Evolutionary conservation across 2,888 invertebrate species (phyloP).

Genomic region (Incurvaria masculella): DNA sequence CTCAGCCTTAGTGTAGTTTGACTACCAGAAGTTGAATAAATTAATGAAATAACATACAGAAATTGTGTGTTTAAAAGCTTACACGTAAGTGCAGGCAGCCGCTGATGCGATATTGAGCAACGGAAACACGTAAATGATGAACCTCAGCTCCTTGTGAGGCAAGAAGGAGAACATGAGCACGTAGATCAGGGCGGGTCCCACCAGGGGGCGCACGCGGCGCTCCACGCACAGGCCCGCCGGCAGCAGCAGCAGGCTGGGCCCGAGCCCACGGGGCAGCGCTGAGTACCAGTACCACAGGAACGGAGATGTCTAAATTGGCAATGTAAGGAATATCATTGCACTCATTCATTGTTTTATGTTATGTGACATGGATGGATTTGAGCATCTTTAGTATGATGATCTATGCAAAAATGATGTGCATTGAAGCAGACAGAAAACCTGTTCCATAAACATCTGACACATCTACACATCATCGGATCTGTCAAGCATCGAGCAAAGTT

Average conservation of each 20-base stretch:
- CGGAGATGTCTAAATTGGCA: slow-evolving; percentile 73
- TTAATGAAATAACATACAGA: no score
- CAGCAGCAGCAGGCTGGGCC: slow-evolving; percentile 73
- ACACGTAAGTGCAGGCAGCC: slow-evolving; percentile 84
- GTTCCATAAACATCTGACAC: no score
- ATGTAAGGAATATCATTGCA: slow-evolving; percentile 32
- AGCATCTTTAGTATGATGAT: no score
- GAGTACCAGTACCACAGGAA: slow-evolving; percentile 99
- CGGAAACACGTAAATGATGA: slow-evolving; percentile 97
- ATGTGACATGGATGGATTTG: no score
- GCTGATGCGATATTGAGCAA: slow-evolving; percentile 88
- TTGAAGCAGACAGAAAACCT: no score
- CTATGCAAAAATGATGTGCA: no score
- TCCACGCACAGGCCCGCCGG: slow-evolving; percentile 76
- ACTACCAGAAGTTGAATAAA: no score
- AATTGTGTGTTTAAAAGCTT: slow-evolving; percentile 40
- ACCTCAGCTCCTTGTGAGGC: slow-evolving; percentile 97
- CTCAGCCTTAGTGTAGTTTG: no score
- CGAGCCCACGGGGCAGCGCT: slow-evolving; percentile 90
- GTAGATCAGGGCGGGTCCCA: slow-evolving; percentile 72
- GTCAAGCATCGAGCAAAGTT: no score
- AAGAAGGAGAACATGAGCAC: slow-evolving; percentile 90
- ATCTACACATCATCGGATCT: no score
- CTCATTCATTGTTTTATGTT: no score
- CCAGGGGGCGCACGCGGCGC: slow-evolving; percentile 63